These are phyloP conservation scores for Heterodera filipjevi DNA, from an alignment of 2,888 invertebrate species.

Conservation along the genomic window DNA sequence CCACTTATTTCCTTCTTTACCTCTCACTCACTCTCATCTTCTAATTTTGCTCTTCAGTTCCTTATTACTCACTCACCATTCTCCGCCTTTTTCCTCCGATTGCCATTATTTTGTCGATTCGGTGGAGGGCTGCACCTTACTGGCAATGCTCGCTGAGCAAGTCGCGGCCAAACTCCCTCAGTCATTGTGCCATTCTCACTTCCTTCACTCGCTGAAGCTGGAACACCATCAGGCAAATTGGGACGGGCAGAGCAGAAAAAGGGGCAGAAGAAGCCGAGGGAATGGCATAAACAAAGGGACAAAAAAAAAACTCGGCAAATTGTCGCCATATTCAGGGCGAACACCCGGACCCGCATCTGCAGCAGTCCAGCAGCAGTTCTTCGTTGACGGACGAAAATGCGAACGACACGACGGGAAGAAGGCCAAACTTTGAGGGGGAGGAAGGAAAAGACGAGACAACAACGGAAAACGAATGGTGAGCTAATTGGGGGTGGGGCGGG, in stretches of 20 bases:
- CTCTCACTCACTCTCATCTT: neutral
- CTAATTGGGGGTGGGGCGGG: neutral
- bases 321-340: neutral
- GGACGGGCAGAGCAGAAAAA: neutral
- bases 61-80: neutral
- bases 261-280: too few species aligned
- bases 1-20: neutral
- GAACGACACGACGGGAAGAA: neutral
- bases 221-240: neutral
- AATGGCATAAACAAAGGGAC: neutral
- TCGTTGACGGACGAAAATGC: slow-evolving; percentile 2
- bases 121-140: slow-evolving; percentile 43
- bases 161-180: slow-evolving; percentile 23
- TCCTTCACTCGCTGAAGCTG: neutral
- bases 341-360: slow-evolving; percentile 1
- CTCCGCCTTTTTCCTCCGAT: neutral
- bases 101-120: slow-evolving; percentile 46
- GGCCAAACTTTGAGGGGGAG: neutral
- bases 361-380: slow-evolving; percentile 3
- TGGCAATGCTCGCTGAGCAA: slow-evolving; percentile 49
- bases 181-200: slow-evolving; percentile 7
- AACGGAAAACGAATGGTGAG: slow-evolving; percentile 10
- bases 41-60: neutral
- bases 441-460: neutral
- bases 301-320: too few species aligned